phyloP scores from a whole-genome alignment of 2,797 vertebrate genomes.

The Diplodus puntazzo region DNA sequence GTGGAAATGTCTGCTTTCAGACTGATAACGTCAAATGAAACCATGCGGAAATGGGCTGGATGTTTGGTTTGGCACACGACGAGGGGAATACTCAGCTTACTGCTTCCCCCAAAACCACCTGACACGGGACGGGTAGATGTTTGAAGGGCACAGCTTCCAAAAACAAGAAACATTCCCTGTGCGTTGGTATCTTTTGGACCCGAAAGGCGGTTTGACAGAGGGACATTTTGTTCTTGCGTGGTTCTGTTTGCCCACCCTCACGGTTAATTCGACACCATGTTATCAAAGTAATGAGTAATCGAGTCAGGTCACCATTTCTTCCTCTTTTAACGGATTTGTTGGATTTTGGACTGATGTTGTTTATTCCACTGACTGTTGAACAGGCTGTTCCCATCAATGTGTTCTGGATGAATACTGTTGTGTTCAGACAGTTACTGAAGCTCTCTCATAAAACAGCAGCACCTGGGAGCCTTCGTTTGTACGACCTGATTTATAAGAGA shows the following conservation, averaged over 20 bases:
- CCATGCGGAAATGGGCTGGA: conserved; percentile 50
- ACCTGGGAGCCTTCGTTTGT: conserved; percentile 42
- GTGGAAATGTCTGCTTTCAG: conserved; percentile 71
- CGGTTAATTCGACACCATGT: background rate
- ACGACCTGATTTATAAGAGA: conserved; percentile 48
- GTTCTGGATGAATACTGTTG: conserved; percentile 20
- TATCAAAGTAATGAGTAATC: background rate
- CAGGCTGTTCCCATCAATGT: conserved; percentile 6
- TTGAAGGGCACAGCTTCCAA: conserved; percentile 25
- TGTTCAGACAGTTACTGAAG: conserved; percentile 32
- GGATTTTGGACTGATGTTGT: conserved; percentile 8
- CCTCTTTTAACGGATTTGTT: background rate
- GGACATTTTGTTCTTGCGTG: conserved; percentile 2
- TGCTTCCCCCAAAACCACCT: conserved; percentile 21
- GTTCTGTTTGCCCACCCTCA: background rate
- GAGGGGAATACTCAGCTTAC: conserved; percentile 8
- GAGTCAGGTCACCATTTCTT: background rate
- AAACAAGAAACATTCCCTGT: conserved; percentile 31
- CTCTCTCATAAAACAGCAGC: conserved; percentile 42
- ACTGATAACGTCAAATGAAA: conserved; percentile 59
- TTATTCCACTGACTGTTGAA: background rate
- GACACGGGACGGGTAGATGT: conserved; percentile 6
- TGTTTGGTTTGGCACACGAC: conserved; percentile 63
- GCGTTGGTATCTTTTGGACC: background rate
- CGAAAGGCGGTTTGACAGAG: background rate